These are phyloP conservation scores for Nannospalax galili DNA, from an alignment of 2,113 vertebrate genomes.

Conservation along the genomic window DNA sequence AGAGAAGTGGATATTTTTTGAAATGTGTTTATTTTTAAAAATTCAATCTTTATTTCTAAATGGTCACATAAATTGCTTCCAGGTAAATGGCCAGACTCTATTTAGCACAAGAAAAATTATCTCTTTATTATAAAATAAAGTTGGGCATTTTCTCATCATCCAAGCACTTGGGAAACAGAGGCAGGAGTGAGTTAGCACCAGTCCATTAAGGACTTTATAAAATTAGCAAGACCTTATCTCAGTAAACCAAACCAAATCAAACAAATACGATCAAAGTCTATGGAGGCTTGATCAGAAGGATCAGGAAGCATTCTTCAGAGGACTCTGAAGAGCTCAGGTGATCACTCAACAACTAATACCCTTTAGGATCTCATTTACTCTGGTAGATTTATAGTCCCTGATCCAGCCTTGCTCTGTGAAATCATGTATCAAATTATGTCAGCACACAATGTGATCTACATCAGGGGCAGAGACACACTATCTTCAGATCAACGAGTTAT, in stretches of 20 bases:
- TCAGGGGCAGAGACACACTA: neutral
- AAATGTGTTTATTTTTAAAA: slow-evolving; percentile 20
- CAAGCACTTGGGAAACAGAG: neutral
- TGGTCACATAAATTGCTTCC: neutral
- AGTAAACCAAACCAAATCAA: neutral
- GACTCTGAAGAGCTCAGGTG: neutral
- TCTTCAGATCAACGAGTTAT: neutral
- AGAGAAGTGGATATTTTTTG: neutral
- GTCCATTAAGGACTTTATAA: no score
- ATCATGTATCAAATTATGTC: neutral
- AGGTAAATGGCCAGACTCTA: neutral
- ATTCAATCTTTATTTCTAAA: slow-evolving; percentile 8
- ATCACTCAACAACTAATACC: neutral
- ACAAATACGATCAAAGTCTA: neutral
- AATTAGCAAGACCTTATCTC: neutral
- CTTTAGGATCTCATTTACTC: neutral
- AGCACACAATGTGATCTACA: neutral
- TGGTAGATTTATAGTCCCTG: neutral
- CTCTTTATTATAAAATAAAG: neutral
- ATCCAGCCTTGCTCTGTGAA: neutral
- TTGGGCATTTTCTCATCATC: neutral
- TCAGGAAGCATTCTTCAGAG: neutral
- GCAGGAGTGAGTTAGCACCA: no score
- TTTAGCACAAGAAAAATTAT: neutral
- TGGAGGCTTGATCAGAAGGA: neutral